A percentile compares a stretch with the other conserved stretches of the same genome.
phyloP scores from a whole-genome alignment of 2,797 vertebrate genomes.

The Paguma larvata region DNA sequence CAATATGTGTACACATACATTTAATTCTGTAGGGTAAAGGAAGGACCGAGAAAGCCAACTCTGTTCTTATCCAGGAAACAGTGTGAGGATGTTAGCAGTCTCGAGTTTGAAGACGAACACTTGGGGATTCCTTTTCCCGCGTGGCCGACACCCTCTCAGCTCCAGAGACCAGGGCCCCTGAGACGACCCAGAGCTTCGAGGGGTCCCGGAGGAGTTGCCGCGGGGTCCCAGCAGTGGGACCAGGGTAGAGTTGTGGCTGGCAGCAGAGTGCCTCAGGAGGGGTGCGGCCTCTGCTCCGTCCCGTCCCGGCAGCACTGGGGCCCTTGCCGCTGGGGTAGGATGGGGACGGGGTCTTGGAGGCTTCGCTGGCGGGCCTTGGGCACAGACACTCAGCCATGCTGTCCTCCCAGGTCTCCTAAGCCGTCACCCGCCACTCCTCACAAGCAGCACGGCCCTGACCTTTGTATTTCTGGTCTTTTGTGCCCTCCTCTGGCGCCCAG shows the following conservation, averaged over 20 bases:
- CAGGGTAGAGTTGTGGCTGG: not conserved
- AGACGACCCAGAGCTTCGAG: not conserved
- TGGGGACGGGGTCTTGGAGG: not conserved
- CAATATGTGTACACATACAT: no score
- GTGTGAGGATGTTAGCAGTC: not conserved
- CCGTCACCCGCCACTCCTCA: not conserved
- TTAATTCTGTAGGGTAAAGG: not conserved
- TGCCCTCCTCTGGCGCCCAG: not conserved
- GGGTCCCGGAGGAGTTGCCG: not conserved
- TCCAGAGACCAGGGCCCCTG: not conserved
- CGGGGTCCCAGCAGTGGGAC: not conserved
- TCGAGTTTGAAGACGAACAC: not conserved
- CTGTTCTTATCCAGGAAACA: not conserved
- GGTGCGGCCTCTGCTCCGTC: not conserved
- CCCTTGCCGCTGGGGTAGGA: not conserved
- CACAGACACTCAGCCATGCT: rapidly evolving
- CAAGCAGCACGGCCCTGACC: not conserved
- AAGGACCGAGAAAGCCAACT: not conserved
- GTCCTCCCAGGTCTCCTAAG: not conserved
- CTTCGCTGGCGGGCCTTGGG: not conserved
- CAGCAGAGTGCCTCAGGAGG: no score
- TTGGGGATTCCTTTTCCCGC: not conserved
- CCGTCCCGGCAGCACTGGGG: not conserved
- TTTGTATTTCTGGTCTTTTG: not conserved
- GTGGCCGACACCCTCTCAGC: not conserved